A percentile compares a stretch with the other conserved stretches of the same genome.
Evolutionary conservation across 2,888 invertebrate genomes (phyloP).

Genomic region (Tetragnatha montana): DNA sequence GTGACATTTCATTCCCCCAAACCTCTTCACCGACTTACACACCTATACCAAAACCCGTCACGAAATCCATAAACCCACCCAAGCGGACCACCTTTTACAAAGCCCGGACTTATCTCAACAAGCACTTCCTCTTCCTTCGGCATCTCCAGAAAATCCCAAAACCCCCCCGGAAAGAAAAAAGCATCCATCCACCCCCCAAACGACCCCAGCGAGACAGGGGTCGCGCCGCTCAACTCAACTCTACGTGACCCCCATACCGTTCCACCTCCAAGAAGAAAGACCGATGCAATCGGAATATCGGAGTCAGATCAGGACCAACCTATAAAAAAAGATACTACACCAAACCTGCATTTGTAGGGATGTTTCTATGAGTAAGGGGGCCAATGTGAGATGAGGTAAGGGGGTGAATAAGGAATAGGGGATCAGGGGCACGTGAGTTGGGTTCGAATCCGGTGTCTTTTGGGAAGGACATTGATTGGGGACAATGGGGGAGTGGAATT

Average conservation of each 20-base stretch:
- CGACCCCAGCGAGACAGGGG: neutral
- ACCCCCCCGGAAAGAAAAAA: no score
- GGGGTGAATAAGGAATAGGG: neutral
- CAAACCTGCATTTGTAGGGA: constrained; percentile 30
- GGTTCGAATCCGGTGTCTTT: neutral
- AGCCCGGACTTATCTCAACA: no score
- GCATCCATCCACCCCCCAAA: neutral
- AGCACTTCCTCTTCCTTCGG: no score
- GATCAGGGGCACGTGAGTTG: neutral
- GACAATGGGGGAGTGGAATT: neutral
- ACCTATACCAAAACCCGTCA: no score
- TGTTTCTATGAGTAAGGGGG: constrained; percentile 20
- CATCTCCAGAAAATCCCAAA: no score
- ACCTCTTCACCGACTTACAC: no score
- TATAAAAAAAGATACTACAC: constrained; percentile 43
- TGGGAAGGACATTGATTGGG: neutral
- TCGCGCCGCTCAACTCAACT: neutral
- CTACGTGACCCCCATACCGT: neutral
- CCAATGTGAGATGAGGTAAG: neutral
- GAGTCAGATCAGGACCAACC: constrained; percentile 44
- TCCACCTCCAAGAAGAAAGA: neutral
- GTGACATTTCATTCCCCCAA: no score
- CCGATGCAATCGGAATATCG: constrained; percentile 18
- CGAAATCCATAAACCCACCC: no score
- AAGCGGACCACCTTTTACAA: no score